Conservation (phyloP, 2,113 vertebrate species). For the Chascanopsetta lugubris region DNA sequence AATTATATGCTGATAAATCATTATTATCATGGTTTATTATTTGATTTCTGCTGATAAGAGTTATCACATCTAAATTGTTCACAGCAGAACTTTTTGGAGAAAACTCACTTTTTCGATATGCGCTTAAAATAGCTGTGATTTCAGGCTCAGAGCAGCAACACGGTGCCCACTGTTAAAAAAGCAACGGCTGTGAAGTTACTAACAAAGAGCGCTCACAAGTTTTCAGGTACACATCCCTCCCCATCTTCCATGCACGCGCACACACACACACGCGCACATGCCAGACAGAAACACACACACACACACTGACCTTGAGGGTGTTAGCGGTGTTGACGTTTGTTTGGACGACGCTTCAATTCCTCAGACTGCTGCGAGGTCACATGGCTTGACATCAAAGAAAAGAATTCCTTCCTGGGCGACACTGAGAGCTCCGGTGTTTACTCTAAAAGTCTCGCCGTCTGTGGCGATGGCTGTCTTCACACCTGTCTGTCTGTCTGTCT, state of each 20-base stretch:
- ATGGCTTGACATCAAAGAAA: constrained; percentile 71
- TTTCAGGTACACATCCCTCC: background rate
- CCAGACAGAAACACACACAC: constrained; percentile 2
- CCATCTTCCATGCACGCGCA: constrained; percentile 2
- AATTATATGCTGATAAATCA: too few relatives aligned
- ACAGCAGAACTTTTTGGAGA: background rate
- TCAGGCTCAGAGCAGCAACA: background rate
- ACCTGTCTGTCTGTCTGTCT: constrained; percentile 2
- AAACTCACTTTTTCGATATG: background rate
- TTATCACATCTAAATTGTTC: background rate
- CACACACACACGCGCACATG: background rate
- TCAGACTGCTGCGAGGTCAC: constrained; percentile 67
- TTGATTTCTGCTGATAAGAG: too few relatives aligned
- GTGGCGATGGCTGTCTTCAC: constrained; percentile 1
- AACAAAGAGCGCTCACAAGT: constrained; percentile 1
- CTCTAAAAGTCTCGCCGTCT: constrained; percentile 53
- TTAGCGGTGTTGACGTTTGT: constrained; percentile 71
- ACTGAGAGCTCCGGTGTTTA: constrained; percentile 63
- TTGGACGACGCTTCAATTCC: constrained; percentile 69
- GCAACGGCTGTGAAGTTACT: background rate
- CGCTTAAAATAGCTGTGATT: background rate
- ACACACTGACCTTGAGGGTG: constrained; percentile 67
- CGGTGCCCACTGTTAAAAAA: background rate
- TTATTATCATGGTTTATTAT: too few relatives aligned
- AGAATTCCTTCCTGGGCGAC: constrained; percentile 70